Evolutionary conservation across 2,888 invertebrate genomes (phyloP).

Genomic region (Pseudanteris insignis): DNA sequence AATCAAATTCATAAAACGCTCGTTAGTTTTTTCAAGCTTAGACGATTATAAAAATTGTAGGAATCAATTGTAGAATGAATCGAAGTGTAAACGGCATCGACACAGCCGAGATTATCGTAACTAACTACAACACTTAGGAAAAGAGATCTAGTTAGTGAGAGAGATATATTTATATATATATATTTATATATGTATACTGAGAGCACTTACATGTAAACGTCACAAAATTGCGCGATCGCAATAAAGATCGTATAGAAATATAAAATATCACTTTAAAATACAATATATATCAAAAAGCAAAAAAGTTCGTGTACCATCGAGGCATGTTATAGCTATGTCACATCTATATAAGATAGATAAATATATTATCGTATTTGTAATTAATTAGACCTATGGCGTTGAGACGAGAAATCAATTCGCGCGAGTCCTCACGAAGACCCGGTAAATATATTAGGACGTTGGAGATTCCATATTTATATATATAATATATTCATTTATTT

Average conservation of each 20-base stretch:
- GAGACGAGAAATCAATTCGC: slow-evolving; percentile 48
- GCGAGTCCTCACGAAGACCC: slow-evolving; percentile 41
- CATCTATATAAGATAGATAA: slow-evolving; percentile 51
- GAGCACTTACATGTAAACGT: slow-evolving; percentile 39
- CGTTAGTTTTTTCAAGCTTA: no score
- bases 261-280: slow-evolving; percentile 57
- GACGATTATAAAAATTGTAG: no score
- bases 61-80: no score
- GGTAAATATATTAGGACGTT: slow-evolving; percentile 46
- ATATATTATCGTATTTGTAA: slow-evolving; percentile 44
- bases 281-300: slow-evolving; percentile 59
- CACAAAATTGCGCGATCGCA: slow-evolving; percentile 50
- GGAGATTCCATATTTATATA: slow-evolving; percentile 44
- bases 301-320: slow-evolving; percentile 51
- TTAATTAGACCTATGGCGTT: slow-evolving; percentile 43
- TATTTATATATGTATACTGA: no score
- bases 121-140: no score
- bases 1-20: no score
- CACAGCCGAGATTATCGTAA: no score
- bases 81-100: no score
- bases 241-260: slow-evolving; percentile 54
- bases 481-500: slow-evolving; percentile 40
- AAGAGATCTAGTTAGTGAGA: slow-evolving; percentile 4
- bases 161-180: slow-evolving; percentile 13
- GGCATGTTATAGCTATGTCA: slow-evolving; percentile 47